These are phyloP conservation scores for Nesogale talazaci DNA, from an alignment of 2,113 vertebrate species.

Conservation along the genomic window DNA sequence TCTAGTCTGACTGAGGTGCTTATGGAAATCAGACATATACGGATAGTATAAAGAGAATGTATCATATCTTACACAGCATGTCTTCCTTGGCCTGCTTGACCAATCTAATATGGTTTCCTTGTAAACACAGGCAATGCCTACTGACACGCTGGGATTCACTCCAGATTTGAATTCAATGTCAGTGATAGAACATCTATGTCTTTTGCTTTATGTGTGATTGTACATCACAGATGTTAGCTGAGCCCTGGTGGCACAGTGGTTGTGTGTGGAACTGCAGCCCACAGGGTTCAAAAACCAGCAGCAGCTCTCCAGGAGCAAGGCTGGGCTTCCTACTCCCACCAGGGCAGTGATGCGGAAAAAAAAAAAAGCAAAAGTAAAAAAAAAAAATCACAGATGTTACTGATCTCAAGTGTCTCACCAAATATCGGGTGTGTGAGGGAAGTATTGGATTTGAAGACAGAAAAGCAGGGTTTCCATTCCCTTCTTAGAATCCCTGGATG, in stretches of 20 bases:
- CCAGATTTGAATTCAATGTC: constrained; percentile 40
- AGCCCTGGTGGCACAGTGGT: no score
- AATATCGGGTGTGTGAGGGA: not conserved
- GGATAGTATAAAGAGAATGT: not conserved
- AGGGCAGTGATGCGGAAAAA: no score
- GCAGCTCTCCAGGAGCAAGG: no score
- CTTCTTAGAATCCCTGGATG: not conserved
- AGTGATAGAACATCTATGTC: not conserved
- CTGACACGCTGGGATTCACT: constrained; percentile 50
- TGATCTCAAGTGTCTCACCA: not conserved
- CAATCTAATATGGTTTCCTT: not conserved
- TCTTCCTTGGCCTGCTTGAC: fast-evolving
- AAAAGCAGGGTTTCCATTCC: not conserved
- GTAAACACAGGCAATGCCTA: not conserved
- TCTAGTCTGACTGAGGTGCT: fast-evolving
- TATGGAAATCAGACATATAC: not conserved
- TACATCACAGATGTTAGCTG: no score
- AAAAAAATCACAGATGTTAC: not conserved
- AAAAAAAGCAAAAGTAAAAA: no score
- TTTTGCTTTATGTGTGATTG: not conserved
- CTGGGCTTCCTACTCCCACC: no score
- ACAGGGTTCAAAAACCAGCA: no score
- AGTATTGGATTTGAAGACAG: not conserved
- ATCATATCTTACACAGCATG: fast-evolving
- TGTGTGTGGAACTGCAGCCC: no score